Conservation (phyloP, 2,113 vertebrate genomes). For the Rissa tridactyla region DNA sequence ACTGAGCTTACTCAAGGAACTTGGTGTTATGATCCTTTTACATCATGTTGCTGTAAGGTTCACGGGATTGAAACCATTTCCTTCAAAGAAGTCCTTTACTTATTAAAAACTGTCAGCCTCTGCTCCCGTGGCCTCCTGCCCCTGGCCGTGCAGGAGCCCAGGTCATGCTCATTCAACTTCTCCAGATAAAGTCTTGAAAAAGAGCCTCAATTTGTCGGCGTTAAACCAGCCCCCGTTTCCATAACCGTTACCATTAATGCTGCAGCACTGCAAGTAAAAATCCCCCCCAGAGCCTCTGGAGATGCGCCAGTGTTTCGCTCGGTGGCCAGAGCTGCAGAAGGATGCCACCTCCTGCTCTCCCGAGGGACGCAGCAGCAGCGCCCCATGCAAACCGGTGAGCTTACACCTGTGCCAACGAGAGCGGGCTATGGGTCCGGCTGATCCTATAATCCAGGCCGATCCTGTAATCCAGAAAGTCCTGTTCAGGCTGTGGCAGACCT, state of each 20-base stretch:
- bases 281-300: neutral
- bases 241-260: neutral
- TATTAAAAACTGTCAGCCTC: neutral
- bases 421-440: neutral
- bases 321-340: neutral
- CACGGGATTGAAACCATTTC: neutral
- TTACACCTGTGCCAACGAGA: neutral
- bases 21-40: neutral
- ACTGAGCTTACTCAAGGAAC: neutral
- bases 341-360: neutral
- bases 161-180: neutral
- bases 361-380: neutral
- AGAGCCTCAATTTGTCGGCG: neutral
- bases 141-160: neutral
- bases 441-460: neutral
- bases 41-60: neutral
- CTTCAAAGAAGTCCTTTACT: neutral
- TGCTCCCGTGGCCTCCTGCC: neutral
- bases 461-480: neutral
- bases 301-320: neutral
- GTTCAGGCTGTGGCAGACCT: neutral
- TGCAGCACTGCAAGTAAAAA: neutral
- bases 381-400: neutral
- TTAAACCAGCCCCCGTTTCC: neutral
- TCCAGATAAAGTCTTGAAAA: neutral